A percentile compares a stretch with the other conserved stretches of the same genome.
Conservation (phyloP, 1,140 invertebrate genomes). For the Formica selysi region DNA sequence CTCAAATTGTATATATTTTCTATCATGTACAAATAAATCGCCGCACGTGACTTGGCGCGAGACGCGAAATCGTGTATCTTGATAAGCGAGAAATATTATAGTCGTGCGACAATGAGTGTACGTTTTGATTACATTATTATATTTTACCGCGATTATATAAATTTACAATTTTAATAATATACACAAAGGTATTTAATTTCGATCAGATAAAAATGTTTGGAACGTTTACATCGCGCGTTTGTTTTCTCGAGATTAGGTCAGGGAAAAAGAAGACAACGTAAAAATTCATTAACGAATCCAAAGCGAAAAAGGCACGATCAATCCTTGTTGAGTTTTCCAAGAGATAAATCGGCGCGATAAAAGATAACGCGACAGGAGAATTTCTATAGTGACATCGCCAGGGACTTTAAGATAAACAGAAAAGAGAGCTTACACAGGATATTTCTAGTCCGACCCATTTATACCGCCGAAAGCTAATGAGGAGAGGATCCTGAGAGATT, state of each 20-base stretch:
- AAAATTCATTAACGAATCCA: constrained; percentile 42
- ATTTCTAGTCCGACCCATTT: constrained; percentile 24
- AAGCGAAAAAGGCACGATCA: not conserved
- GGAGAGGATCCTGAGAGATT: not conserved
- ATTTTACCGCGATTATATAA: no score
- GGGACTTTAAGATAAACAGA: not conserved
- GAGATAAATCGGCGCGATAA: constrained; percentile 2
- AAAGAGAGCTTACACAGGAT: constrained; percentile 18
- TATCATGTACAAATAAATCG: not conserved
- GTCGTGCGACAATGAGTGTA: no score
- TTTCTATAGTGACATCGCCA: not conserved
- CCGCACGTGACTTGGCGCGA: no score
- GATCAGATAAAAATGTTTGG: constrained; percentile 2
- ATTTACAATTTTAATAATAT: not conserved
- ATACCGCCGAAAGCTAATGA: constrained; percentile 18
- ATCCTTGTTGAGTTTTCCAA: constrained; percentile 20
- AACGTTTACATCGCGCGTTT: not conserved
- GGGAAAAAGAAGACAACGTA: not conserved
- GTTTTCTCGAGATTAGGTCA: not conserved
- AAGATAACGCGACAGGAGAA: not conserved
- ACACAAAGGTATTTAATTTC: not conserved
- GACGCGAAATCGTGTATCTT: no score
- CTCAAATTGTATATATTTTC: not conserved
- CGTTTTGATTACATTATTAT: no score
- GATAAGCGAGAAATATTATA: no score